These are phyloP conservation scores for Pandion haliaetus DNA, from an alignment of 2,113 vertebrate genomes.

Conservation along the genomic window DNA sequence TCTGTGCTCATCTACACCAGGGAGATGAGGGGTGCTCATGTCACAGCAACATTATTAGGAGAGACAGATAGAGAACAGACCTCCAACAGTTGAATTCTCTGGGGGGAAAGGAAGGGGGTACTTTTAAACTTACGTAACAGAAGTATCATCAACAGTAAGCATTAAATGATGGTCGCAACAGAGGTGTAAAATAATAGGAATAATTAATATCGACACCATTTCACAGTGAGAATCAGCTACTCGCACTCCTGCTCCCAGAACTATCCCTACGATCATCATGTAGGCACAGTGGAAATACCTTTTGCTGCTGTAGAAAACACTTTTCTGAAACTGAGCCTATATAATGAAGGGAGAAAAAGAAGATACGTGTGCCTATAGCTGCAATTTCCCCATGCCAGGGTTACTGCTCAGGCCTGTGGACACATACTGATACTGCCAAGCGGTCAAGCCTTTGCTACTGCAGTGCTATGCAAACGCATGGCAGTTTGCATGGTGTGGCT, in stretches of 20 bases:
- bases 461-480: not conserved
- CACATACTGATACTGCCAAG: not conserved
- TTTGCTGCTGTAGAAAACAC: slow-evolving; percentile 9
- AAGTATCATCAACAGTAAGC: not conserved
- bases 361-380: not conserved
- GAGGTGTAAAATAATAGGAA: slow-evolving; percentile 16
- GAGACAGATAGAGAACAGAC: not conserved
- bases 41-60: not conserved
- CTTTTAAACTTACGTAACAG: not conserved
- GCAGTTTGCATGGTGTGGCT: slow-evolving; percentile 16
- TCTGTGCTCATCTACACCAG: not conserved
- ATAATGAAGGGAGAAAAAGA: not conserved
- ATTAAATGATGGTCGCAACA: slow-evolving; percentile 1
- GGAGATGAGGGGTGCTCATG: not conserved
- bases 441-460: slow-evolving; percentile 16
- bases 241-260: slow-evolving; percentile 1
- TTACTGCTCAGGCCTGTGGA: slow-evolving; percentile 43
- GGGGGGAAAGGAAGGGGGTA: not conserved
- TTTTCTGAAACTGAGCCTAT: not conserved
- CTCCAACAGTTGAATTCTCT: not conserved
- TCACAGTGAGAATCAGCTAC: not conserved
- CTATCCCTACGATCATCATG: not conserved
- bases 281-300: not conserved
- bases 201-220: slow-evolving; percentile 44
- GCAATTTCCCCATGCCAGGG: not conserved